Base-by-base conservation (phyloP, 2,797 vertebrate genomes). In the Enteromius afrohamiltoni region DNA sequence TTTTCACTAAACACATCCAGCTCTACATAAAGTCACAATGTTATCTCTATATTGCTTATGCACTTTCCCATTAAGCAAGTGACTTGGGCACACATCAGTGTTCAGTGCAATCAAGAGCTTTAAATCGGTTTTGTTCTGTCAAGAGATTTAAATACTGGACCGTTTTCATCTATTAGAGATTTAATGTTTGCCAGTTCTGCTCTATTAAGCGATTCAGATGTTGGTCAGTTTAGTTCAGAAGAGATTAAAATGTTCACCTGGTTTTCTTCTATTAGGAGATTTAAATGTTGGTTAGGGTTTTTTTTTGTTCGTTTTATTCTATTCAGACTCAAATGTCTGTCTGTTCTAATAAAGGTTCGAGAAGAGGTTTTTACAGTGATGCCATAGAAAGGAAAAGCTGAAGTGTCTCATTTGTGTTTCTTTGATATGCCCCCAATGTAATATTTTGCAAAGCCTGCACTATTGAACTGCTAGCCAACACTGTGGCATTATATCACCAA, bases 401-500 rank as follows among this genome's bases (percentile, higher is more conserved):
- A 53, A 53, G 5, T 34, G 67, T n/a, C 21, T 69, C 21, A 1
- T 23, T 69, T 69, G n/a, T 6, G 5, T 34, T 45, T 45, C 71
- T 6, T 19, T 53, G 5, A 34, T 34, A 1, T 34, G 26, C 29
- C 17, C 29, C 16, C 5, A 19, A 19, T 34, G 17, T 51, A 49
- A 1, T 29, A 53, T 53, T 74, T 74, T 34, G 19, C 17, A 74
- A 74, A n/a, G 17, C 71, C 17, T 34, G 47, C 47, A 53, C 29
- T 74, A 47, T 1, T 21, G 29, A 74, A 53, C 47, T 74, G 17
- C 19, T n/a, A 53, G 17, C 9, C 71, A 74, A 21, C 19, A 51
- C 29, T 74, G 19, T 31, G 47, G 19, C 71, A 74, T 74, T 34
- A 53, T 10, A 11, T 53, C 71, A 74, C 71, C 71, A 53, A n/a